Base-by-base conservation (phyloP, 2,888 invertebrate genomes). In the Rugalucina vietnamica region DNA sequence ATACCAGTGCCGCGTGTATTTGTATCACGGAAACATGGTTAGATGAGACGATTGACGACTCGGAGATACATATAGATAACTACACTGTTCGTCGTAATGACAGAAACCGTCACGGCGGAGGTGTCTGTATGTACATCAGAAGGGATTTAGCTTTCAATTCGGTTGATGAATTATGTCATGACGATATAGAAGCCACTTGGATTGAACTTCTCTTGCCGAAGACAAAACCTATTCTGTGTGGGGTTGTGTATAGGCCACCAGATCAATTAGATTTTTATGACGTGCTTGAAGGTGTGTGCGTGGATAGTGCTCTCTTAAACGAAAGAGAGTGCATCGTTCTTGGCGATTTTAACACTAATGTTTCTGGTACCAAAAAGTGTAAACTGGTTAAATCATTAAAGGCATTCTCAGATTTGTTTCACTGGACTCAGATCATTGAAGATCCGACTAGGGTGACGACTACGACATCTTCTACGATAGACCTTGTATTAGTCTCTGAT, bases 201-300 rank as follows among this genome's bases (percentile, higher is more conserved):
- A 77, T 82, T 32, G 77, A 77, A 34, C 72, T 82, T 29, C 49
- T 81, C 34, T 54, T 74, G 3, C 77, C 81, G 8, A 54, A 72
- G 54, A 76, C 81, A 18, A 81, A 76, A 60, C 76, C 81, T 57
- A 76, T 76, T 34, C 37, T 81, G n/a, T 50, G 65, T 72, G 81
- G 60, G 3, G 76, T 57, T 60, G 60, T 43, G 21, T 81, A 81
- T 36, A 76, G 81, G 50, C 76, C 76, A 24, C 81, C 39, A 10
- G 50, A 81, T 43, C 75, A 76, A 32, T 27, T 29, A 37, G 54
- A 57, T n/a, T 77, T 77, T 37, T 77, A 76, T 32, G 65, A 73
- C 3, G n/a, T 74, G 14, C 75, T 78, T 1, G 79, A 79, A 43
- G 3, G 49, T 74, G 36, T 79, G 18, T 24, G 73, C 32, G 3